Base-by-base conservation (phyloP, 2,888 invertebrate genomes). In the Pammene aurita region DNA sequence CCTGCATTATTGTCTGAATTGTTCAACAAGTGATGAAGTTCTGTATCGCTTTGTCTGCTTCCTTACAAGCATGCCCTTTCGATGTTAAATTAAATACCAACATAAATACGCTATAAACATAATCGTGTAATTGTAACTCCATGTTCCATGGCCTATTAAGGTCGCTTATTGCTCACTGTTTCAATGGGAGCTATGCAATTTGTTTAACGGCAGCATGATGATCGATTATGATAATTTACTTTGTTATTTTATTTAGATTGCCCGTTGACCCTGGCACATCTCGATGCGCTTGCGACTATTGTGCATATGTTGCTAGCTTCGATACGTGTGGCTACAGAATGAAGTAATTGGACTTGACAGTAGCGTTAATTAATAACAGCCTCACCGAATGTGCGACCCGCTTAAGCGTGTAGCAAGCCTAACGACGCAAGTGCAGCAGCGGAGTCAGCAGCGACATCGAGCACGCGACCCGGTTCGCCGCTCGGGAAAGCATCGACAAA, bases 401-500 rank as follows among this genome's bases (percentile, higher is more conserved):
- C n/a, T 46, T 54, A 54, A 70, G 71, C 69, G 70, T 73, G 78
- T 77, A 77, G 77, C 76, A 77, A 74, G 74, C 68, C 74, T 77
- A 54, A 54, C 26, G 75, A 42, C 63, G 63, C 63, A 54, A 18
- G 46, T 34, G 38, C 66, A 60, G 58, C 65, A 65, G 68, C 58
- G 77, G 71, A 67, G 69, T 66, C 68, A 72, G 72, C 71, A 77
- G 79, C 81, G 83, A 83, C 90, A 91, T 89, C 89, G 91, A 90
- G 92, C 88, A 85, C 92, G 88, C 92, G 92, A 92, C 92, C 92
- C 86, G 92, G 88, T 92, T 92, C 86, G 86, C 83, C 88, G 87
- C 87, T 83, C 90, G 92, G 92, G 92, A 92, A 92, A 92, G 92
- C 92, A 92, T 89, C 91, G 89, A 87, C 89, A 88, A 90, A 92